A percentile compares a stretch with the other conserved stretches of the same genome.
phyloP scores from a whole-genome alignment of 2,888 invertebrate genomes.

The Eudemis profundana region DNA sequence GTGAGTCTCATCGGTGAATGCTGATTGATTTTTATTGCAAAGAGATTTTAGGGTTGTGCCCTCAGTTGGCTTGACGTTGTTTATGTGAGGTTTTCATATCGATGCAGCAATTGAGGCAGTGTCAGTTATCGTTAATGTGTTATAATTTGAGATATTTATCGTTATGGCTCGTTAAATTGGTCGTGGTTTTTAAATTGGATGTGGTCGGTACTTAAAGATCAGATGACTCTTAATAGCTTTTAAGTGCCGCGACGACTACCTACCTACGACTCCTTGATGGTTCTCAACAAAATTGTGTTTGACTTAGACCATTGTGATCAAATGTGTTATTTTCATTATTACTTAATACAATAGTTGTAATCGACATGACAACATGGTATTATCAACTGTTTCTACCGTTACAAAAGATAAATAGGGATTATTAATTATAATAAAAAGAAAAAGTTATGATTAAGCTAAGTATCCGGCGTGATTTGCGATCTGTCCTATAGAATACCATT shows the following conservation, averaged over 20 bases:
- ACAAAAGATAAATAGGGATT: too few species aligned
- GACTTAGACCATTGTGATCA: too few species aligned
- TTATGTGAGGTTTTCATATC: constrained; percentile 32
- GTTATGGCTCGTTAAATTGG: constrained; percentile 41
- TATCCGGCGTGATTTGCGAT: too few species aligned
- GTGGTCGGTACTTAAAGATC: constrained; percentile 19
- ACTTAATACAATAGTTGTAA: too few species aligned
- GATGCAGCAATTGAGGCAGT: constrained; percentile 32
- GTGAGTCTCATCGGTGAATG: constrained; percentile 62
- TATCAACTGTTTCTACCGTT: too few species aligned
- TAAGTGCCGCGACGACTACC: constrained; percentile 13
- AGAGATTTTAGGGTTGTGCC: constrained; percentile 65
- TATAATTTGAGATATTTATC: constrained; percentile 43
- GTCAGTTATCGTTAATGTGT: constrained; percentile 44
- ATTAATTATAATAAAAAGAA: too few species aligned
- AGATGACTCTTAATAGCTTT: constrained; percentile 21
- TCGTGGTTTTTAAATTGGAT: constrained; percentile 37
- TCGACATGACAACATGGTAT: too few species aligned
- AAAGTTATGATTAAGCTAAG: too few species aligned
- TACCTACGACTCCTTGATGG: constrained; percentile 10
- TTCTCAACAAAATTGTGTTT: constrained; percentile 12
- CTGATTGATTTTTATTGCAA: constrained; percentile 81
- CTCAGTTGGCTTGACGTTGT: constrained; percentile 24
- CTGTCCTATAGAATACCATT: too few species aligned
- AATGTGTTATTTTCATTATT: too few species aligned